Percentiles rank a stretch among this genome's conserved stretches.
Evolutionary conservation across 2,113 vertebrate species (phyloP).

Genomic region (Hepsetus odoe): DNA sequence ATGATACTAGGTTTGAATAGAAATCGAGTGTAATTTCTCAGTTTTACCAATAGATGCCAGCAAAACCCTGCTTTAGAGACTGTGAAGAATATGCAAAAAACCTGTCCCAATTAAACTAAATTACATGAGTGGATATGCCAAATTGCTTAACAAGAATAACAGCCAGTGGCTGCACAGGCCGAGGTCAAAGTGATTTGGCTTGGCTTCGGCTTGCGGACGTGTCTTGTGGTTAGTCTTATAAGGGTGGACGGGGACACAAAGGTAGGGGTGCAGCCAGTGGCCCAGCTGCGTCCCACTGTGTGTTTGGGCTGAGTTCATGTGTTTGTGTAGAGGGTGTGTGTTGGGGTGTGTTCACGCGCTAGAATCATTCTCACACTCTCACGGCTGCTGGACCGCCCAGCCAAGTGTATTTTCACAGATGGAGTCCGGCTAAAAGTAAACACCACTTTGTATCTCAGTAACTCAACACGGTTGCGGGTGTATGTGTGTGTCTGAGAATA

Average conservation of each 20-base stretch:
- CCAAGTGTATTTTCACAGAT: constrained; percentile 60
- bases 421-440: constrained; percentile 58
- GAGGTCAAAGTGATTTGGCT: background rate
- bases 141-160: background rate
- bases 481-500: constrained; percentile 43
- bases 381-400: constrained; percentile 40
- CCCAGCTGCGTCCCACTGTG: constrained; percentile 38
- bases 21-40: constrained; percentile 7
- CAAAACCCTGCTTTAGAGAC: background rate
- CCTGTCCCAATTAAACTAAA: background rate
- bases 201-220: background rate
- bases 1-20: background rate
- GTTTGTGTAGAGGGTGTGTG: constrained; percentile 60
- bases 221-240: constrained; percentile 27
- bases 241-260: constrained; percentile 42
- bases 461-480: constrained; percentile 52
- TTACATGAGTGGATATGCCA: background rate
- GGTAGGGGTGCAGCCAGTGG: constrained; percentile 39
- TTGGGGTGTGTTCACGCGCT: constrained; percentile 31
- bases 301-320: constrained; percentile 58
- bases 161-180: background rate
- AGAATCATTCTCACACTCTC: constrained; percentile 56
- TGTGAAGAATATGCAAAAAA: background rate
- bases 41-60: constrained; percentile 14
- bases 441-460: constrained; percentile 59